Evolutionary conservation across 2,888 invertebrate species (phyloP).

Genomic region (Sarcophaga rosellei): DNA sequence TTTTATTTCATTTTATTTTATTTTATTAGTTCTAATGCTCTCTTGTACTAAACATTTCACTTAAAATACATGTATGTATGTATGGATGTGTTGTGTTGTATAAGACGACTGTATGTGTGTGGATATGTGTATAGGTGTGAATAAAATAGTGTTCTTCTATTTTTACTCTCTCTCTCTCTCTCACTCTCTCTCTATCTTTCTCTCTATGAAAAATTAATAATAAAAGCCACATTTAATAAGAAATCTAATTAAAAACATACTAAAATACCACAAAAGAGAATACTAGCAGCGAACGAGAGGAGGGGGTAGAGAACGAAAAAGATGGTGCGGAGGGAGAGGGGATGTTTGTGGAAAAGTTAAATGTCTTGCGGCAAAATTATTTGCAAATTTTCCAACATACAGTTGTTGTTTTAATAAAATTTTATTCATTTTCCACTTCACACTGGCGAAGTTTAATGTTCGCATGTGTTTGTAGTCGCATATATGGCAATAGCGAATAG

Average conservation of each 20-base stretch:
- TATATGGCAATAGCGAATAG: background rate
- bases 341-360: constrained; percentile 21
- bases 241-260: constrained; percentile 63
- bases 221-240: constrained; percentile 63
- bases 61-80: constrained; percentile 2
- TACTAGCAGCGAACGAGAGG: background rate
- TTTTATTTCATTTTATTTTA: no score
- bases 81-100: background rate
- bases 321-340: no score
- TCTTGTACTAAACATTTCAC: constrained; percentile 10
- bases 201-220: constrained; percentile 54
- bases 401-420: constrained; percentile 44
- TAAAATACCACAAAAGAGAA: constrained; percentile 27
- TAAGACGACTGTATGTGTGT: background rate
- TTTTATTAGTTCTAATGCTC: background rate
- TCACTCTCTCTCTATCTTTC: background rate
- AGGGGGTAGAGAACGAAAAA: no score
- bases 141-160: background rate
- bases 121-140: background rate
- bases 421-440: constrained; percentile 33
- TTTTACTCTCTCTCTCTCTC: background rate
- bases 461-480: background rate
- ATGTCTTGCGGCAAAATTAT: constrained; percentile 54
- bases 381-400: constrained; percentile 38
- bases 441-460: background rate